Evolutionary conservation across 2,888 invertebrate species (phyloP), one percentile per base, ranked within the genome.

Genomic region (Rhopalosiphum nymphaeae): DNA sequence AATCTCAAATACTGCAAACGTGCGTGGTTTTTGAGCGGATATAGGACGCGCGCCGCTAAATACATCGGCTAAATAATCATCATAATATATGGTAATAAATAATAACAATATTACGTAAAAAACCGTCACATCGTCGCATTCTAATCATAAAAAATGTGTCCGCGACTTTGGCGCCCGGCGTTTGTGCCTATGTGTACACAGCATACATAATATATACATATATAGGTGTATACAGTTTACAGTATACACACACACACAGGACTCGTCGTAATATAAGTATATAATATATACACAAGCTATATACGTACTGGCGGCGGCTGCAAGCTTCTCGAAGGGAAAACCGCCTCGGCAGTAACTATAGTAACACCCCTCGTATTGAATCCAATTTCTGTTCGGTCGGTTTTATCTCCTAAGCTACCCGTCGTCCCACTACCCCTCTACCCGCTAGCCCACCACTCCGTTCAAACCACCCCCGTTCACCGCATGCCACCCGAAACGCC

Each of bases 301-400:
- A 36, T 85, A 86, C 29, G 46, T 86, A 86, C 16, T 86, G 46
- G 78, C 29, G 56, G 88, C 42, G 90, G 89, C 87, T n/a, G 49
- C 78, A 84, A 93, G 88, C 89, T 84, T 89, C 84, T 93, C 93
- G 89, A 90, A 93, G 93, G 89, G 93, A 85, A 93, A 94, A 87
- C 94, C 42, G 86, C 91, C 94, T 57, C 90, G 61, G 53, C 91
- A 87, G 94, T 94, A 94, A 94, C 94, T 94, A 94, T 94, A 94
- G 94, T 91, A 94, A 94, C 94, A 91, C 94, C 94, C 94, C 90
- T 94, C 94, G 94, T 53, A 91, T 94, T 87, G 94, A 91, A 94
- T 94, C 94, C 94, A 94, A 94, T 94, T 94, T 94, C 95, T 88
- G 94, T 93, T 78, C 88, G 92, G 88, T 92, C 87, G 85, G 89